Evolutionary conservation across 2,888 invertebrate genomes (phyloP), one percentile per base, ranked within the genome.

Genomic region (Calliphora vomitoria): DNA sequence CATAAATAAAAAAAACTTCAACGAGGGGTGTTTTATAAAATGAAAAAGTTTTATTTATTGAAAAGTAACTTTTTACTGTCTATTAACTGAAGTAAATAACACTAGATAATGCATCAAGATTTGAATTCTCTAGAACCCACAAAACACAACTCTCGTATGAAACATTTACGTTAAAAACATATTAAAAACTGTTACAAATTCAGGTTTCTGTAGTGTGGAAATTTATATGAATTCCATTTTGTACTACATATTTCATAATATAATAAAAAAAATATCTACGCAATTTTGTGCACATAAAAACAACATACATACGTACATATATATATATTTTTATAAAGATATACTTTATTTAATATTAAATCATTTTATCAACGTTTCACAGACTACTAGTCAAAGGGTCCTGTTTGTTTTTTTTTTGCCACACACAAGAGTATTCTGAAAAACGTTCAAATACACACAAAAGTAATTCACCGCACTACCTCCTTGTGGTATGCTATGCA

Each of bases 361-460:
- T 79, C 25, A 87, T 72, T 87, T 87, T 87, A 87, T 84, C 87
- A 82, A 38, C 62, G 11, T 68, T 84, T 82, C 53, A 74, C 82
- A 79, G 83, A 80, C 83, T 50, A 62, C 53, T 80, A 80, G 75
- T 80, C 80, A 85, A 85, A 85, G 69, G 53, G 44, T 44, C 41
- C 11, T 53, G 11, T 18, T 38, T n/a, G 25, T 18, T 55, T 35
- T 64, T 55, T 31, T 25, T 18, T 11, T 1, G 38, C 13, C 47
- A 64, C 11, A 11, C 55, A n/a, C 47, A 41, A n/a, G 53, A 64
- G 31, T 4, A 0, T 15, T 6, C 15, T 6, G n/a, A 62, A 74
- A 50, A 50, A 60, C 11, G 25, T 53, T 44, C 20, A 55, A 74
- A 55, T 41, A 68, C 31, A 41, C 15, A 6, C 8, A 20, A 1